Percentiles rank a stretch among this genome's conserved stretches.
phyloP scores from a whole-genome alignment of 2,888 invertebrate species.

The Chloroclystis v-ata region DNA sequence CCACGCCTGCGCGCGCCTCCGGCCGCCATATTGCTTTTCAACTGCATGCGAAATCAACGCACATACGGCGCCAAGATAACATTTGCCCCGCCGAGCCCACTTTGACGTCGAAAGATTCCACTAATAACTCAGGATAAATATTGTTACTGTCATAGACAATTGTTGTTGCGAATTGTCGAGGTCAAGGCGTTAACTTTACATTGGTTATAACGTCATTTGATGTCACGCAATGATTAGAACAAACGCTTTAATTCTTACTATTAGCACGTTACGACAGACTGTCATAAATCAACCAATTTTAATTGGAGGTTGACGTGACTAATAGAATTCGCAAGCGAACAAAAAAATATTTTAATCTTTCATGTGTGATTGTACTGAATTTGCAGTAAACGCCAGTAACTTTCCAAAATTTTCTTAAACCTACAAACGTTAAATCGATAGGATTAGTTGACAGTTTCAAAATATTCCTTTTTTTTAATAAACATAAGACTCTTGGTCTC shows the following conservation, averaged over 20 bases:
- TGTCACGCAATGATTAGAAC: conserved; percentile 26
- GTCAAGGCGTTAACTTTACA: neutral
- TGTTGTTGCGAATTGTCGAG: neutral
- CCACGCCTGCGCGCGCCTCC: conserved; percentile 78
- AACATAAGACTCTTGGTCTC: too few species aligned
- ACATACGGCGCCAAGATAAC: conserved; percentile 33
- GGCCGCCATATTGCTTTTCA: conserved; percentile 54
- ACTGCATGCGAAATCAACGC: conserved; percentile 44
- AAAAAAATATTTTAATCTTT: too few species aligned
- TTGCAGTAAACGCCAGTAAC: too few species aligned
- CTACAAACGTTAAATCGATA: too few species aligned
- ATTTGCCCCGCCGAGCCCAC: conserved; percentile 37
- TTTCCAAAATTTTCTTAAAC: too few species aligned
- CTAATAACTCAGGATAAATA: conserved; percentile 22
- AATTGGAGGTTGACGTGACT: conserved; percentile 4
- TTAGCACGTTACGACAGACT: conserved; percentile 6
- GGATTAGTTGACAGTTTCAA: too few species aligned
- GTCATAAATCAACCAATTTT: conserved; percentile 8
- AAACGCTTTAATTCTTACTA: conserved; percentile 17
- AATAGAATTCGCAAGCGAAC: neutral
- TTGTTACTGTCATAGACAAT: conserved; percentile 8
- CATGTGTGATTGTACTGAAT: too few species aligned
- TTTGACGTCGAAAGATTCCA: conserved; percentile 29
- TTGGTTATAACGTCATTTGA: neutral
- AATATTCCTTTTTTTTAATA: too few species aligned